Evolutionary conservation across 2,888 invertebrate species (phyloP), one percentile per base, ranked within the genome.

Genomic region (Sthenelais limicola): DNA sequence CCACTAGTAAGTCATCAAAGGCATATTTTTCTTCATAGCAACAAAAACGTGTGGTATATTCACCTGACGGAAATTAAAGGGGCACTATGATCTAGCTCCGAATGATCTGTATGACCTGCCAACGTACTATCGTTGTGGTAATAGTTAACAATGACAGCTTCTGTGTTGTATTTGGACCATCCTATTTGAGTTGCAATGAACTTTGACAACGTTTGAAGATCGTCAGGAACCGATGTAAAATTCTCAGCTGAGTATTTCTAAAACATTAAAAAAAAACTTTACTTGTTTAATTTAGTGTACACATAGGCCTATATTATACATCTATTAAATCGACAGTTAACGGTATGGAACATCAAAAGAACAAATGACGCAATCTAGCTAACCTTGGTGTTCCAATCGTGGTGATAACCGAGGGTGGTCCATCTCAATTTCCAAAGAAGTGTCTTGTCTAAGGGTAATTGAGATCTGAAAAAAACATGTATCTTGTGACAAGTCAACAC

Each of bases 381-480:
- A 89, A 93, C 92, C 91, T 98, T 99, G 70, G 95, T 94, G 82
- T 96, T 93, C 98, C 99, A 99, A 87, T 99, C 93, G 88, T 99
- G 97, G 88, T 99, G 98, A 86, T 97, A 98, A 18, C 99, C 99
- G 43, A 98, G 88, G 0, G 98, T 99, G 0, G 94, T 92, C 99
- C 99, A 99, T 81, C 98, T 90, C 80, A 99, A 86, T 56, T 75
- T 77, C 15, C 76, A 35, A 38, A 81, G 51, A n/a, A 78, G 49
- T 35, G 68, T 71, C 21, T 75, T 73, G 15, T 70, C 58, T 30
- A 48, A 48, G n/a, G n/a, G n/a, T n/a, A n/a, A n/a, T n/a, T n/a
- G n/a, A n/a, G n/a, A 12, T 43, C 43, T 43, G 18, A 43, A 43
- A 43, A 43, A 43, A 43, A 43, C 9, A 43, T 12, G 18, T 18